These are phyloP conservation scores for Rallus crepitans DNA, from an alignment of 2,797 vertebrate genomes.

Conservation along the genomic window DNA sequence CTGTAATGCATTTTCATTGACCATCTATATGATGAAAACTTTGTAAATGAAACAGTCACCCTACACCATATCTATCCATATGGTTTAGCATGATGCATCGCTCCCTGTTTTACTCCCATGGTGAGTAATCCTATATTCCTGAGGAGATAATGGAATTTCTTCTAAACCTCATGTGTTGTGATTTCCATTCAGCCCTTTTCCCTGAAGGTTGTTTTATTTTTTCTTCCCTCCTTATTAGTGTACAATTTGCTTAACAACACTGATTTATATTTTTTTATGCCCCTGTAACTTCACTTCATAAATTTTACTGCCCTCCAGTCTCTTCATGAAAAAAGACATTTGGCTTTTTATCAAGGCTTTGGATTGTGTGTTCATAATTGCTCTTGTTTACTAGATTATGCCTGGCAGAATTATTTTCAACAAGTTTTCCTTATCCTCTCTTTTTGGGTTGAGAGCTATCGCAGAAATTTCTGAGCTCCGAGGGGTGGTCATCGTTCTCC, in stretches of 20 bases:
- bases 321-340: not conserved
- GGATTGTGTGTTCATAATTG: not conserved
- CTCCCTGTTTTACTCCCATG: not conserved
- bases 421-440: not conserved
- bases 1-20: not conserved
- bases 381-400: not conserved
- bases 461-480: not conserved
- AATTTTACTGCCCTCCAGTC: not conserved
- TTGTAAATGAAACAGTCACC: not conserved
- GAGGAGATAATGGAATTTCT: not conserved
- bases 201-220: not conserved
- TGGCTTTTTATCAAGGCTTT: not conserved
- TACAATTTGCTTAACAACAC: not conserved
- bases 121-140: too few species aligned
- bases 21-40: not conserved
- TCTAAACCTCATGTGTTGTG: not conserved
- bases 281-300: not conserved
- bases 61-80: not conserved
- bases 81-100: not conserved
- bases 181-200: not conserved
- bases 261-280: not conserved
- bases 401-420: not conserved
- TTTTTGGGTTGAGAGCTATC: not conserved
- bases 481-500: accelerated
- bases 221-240: not conserved